phyloP scores from a whole-genome alignment of 2,797 vertebrate genomes.

The Ceryle rudis region DNA sequence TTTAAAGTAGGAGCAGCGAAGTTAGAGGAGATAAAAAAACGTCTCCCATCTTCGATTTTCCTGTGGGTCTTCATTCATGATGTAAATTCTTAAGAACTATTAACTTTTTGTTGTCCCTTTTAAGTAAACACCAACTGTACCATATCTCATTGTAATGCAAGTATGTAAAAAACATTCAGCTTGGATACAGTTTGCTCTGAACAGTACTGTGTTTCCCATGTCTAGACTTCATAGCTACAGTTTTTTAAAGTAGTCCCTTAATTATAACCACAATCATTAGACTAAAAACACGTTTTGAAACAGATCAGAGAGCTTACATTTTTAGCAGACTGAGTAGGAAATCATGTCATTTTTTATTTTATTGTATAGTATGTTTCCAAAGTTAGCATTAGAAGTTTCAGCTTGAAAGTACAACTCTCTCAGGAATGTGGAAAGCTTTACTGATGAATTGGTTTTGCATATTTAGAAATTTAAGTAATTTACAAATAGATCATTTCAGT shows the following conservation, averaged over 20 bases:
- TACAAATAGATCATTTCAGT: neutral
- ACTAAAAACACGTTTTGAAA: slow-evolving; percentile 43
- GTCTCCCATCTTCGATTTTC: neutral
- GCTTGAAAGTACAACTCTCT: neutral
- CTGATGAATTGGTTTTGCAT: neutral
- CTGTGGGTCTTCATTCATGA: neutral
- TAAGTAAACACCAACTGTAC: neutral
- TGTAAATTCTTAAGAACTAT: neutral
- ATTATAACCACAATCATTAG: slow-evolving; percentile 18
- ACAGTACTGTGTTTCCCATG: neutral
- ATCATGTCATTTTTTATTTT: neutral
- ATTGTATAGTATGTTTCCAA: neutral
- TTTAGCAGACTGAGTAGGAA: neutral
- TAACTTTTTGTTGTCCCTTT: neutral
- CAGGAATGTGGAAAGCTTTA: neutral
- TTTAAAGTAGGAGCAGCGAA: neutral
- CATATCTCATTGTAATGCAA: neutral
- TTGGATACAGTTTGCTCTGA: neutral
- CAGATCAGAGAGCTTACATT: neutral
- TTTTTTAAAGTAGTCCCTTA: slow-evolving; percentile 3
- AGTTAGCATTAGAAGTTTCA: neutral
- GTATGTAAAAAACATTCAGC: neutral
- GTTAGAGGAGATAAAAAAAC: neutral
- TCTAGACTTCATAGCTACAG: neutral
- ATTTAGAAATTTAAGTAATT: neutral